Percentiles rank a stretch among this genome's conserved stretches.
phyloP scores from a whole-genome alignment of 64 coral and sea anemone genomes.

The Platygyra sinensis region DNA sequence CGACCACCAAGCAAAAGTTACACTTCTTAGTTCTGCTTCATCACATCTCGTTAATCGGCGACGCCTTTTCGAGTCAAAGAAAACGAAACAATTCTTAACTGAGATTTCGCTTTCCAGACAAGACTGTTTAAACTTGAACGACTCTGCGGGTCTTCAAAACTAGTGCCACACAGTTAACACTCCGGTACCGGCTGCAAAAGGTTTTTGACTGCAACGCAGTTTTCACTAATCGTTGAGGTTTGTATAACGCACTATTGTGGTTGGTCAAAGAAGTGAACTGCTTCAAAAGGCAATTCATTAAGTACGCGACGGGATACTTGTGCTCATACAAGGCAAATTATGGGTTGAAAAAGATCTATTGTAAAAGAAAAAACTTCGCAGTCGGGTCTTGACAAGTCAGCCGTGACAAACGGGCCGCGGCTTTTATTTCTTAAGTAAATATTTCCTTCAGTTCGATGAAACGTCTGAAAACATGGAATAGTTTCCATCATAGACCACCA shows the following conservation, averaged over 20 bases:
- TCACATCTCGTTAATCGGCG: background rate
- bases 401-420: background rate
- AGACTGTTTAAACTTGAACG: background rate
- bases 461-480: background rate
- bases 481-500: background rate
- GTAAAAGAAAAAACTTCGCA: background rate
- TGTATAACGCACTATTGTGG: background rate
- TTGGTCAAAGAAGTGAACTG: background rate
- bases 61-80: background rate
- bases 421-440: conserved; percentile 23
- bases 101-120: background rate
- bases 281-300: conserved; percentile 1
- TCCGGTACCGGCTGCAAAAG: conserved; percentile 8
- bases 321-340: background rate
- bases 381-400: background rate
- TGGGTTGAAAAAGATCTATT: conserved; percentile 1
- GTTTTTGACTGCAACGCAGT: background rate
- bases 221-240: conserved; percentile 1
- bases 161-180: background rate
- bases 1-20: background rate
- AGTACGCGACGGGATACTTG: background rate
- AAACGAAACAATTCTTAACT: background rate
- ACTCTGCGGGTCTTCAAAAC: background rate
- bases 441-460: background rate
- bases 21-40: background rate